phyloP scores from a whole-genome alignment of 2,113 vertebrate species.

The Rhipidura dahli region DNA sequence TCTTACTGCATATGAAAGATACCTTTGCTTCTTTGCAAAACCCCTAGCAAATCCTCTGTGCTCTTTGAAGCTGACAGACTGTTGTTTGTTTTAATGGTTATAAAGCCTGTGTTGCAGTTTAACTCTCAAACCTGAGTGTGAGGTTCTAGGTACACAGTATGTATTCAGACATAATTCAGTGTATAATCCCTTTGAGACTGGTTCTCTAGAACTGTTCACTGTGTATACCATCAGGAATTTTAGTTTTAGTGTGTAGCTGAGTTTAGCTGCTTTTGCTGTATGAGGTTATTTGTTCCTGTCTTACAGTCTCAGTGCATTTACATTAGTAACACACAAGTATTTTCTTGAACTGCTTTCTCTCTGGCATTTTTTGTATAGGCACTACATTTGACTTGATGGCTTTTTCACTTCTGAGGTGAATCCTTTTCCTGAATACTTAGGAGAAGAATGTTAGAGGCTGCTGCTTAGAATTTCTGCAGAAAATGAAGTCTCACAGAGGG shows the following conservation, averaged over 20 bases:
- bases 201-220: neutral
- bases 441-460: neutral
- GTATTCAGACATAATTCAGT: neutral
- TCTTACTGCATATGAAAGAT: neutral
- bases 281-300: neutral
- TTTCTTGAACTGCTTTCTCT: neutral
- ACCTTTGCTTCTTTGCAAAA: neutral
- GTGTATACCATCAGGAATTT: neutral
- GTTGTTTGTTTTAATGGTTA: conserved; percentile 20
- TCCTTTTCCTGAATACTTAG: neutral
- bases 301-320: neutral
- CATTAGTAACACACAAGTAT: fast-evolving
- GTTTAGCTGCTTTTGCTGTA: neutral
- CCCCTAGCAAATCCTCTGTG: neutral
- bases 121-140: neutral
- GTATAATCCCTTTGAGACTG: neutral
- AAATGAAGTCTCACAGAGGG: neutral
- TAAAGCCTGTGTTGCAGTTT: neutral
- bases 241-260: neutral
- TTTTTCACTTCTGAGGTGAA: neutral
- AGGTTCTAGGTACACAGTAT: neutral
- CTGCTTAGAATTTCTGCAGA: neutral
- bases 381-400: neutral
- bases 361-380: neutral
- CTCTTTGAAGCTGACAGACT: neutral